A percentile compares a stretch with the other conserved stretches of the same genome.
Conservation (phyloP, 2,888 invertebrate species). For the Ischnus inquisitorius region DNA sequence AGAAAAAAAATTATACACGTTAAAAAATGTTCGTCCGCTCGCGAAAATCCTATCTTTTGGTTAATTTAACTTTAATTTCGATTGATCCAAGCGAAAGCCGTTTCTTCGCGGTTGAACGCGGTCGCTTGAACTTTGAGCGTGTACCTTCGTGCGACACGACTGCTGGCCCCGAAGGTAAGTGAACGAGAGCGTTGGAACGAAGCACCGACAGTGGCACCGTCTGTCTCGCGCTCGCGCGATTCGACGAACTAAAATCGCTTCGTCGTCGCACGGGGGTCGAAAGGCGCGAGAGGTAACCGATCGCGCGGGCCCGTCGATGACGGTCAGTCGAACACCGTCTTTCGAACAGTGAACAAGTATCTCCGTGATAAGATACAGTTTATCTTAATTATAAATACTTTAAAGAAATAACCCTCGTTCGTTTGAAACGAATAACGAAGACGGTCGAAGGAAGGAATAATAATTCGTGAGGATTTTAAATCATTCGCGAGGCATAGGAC, state of each 20-base stretch:
- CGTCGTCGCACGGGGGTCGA: slow-evolving; percentile 27
- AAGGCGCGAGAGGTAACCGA: slow-evolving; percentile 64
- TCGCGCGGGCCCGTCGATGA: slow-evolving; percentile 59
- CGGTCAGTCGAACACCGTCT: slow-evolving; percentile 65
- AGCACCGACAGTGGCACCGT: slow-evolving; percentile 39
- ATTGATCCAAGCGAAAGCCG: neutral
- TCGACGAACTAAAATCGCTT: slow-evolving; percentile 41
- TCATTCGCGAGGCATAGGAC: neutral
- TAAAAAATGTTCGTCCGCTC: neutral
- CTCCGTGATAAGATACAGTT: neutral
- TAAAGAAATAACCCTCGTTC: neutral
- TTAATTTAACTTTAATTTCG: neutral
- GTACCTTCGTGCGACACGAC: neutral
- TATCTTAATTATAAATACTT: neutral
- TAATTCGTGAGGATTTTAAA: slow-evolving; percentile 8
- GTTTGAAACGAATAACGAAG: neutral
- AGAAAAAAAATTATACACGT: neutral
- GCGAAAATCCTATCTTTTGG: neutral
- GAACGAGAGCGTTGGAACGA: neutral
- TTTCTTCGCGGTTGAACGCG: neutral
- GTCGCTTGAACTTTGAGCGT: slow-evolving; percentile 9
- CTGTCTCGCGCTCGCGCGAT: slow-evolving; percentile 2
- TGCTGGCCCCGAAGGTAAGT: neutral
- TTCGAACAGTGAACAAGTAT: slow-evolving; percentile 54
- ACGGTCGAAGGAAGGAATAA: neutral